Conservation (phyloP, 2,113 vertebrate species). For the Crotalus viridis region DNA sequence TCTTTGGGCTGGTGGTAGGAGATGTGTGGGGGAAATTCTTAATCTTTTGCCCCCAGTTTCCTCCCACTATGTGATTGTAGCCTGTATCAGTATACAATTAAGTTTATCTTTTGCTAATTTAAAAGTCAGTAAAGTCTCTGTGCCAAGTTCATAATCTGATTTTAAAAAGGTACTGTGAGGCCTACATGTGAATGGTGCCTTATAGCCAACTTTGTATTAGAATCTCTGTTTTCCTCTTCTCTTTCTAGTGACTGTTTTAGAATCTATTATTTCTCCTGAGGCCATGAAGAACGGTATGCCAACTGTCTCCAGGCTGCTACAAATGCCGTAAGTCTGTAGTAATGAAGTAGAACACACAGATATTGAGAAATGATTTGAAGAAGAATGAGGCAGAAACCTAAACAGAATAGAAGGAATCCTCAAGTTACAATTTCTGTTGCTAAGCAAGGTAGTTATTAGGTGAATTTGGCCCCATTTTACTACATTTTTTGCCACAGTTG, state of each 20-base stretch:
- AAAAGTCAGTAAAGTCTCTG: background rate
- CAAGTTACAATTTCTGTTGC: background rate
- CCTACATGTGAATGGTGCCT: background rate
- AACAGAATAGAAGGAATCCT: background rate
- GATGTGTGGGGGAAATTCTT: background rate
- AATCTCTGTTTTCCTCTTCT: background rate
- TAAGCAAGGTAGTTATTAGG: background rate
- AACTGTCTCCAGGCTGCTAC: conserved; percentile 83
- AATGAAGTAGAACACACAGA: background rate
- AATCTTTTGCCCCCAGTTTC: too few species aligned
- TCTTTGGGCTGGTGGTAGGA: background rate
- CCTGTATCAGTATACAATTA: background rate
- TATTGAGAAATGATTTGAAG: background rate
- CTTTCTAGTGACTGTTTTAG: conserved; percentile 85
- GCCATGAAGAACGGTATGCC: conserved; percentile 94
- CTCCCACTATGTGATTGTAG: background rate
- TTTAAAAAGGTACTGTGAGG: background rate
- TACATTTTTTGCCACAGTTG: background rate
- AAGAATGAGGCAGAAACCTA: background rate
- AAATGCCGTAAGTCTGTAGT: conserved; percentile 86
- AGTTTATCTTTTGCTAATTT: background rate
- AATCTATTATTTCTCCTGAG: conserved; percentile 92
- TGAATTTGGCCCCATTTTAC: background rate
- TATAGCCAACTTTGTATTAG: background rate
- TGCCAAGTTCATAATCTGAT: background rate